Base-by-base conservation (phyloP, 2,797 vertebrate genomes). In the Sebastes oblongus region DNA sequence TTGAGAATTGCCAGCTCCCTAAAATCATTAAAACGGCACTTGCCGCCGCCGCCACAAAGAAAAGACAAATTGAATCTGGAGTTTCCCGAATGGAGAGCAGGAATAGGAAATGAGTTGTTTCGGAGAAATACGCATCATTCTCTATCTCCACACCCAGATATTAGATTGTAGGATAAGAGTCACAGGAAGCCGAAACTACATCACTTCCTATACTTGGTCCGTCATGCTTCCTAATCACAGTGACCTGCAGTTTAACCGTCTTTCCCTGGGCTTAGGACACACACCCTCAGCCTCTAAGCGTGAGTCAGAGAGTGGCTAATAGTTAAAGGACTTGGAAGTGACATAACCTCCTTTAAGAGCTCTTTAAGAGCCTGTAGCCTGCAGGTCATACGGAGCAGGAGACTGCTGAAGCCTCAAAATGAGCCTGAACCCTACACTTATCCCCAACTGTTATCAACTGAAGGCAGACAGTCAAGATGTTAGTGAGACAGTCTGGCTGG, bases 381-480 rank as follows among this genome's bases (percentile, higher is more conserved):
- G 24, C 3, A 13, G 74, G 81, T 88, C 87, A 88, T 64, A 62
- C 4, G 32, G 46, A 88, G 66, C 29, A 60, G 61, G 39, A 18
- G 71, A 64, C 54, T 70, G 83, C 87, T 77, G 81, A 90, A 74
- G 65, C 30, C 54, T 78, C 30, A 52, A 82, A 85, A 82, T 77
- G 27, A 85, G 70, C 77, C 75, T 36, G 9, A 80, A 81, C 54
- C 81, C 78, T 79, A 54, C 77, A 81, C 66, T 92, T 89, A 90
- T 14, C 76, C 76, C 56, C 78, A 54, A 71, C 56, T 22, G 78
- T 54, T 70, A 82, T 88, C 83, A 80, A 20, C 70, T 30, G 42
- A 65, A 54, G 42, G 42, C 74, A 76, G 70, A 34, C 70, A 8
- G 73, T 56, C 64, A 65, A 46, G 39, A 81, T 29, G 80, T 52